A percentile compares a stretch with the other conserved stretches of the same genome.
Conservation (phyloP, 2,113 vertebrate genomes). For the Gambusia affinis region DNA sequence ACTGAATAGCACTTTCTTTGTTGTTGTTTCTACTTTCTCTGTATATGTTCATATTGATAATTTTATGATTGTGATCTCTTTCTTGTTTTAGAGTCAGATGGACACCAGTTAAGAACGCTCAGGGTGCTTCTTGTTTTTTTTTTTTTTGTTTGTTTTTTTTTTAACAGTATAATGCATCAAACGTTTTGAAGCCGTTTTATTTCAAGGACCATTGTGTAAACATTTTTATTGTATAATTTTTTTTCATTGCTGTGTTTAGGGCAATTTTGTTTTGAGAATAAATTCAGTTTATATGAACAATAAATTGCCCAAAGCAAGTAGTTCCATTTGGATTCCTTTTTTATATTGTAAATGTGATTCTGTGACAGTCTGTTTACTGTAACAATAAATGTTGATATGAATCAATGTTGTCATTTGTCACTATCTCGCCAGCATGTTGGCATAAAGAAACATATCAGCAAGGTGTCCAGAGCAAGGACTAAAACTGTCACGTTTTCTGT, state of each 20-base stretch:
- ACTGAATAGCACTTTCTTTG: neutral
- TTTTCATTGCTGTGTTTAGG: conserved; percentile 48
- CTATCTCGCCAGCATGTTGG: conserved; percentile 34
- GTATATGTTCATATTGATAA: accelerated
- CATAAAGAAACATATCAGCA: no score
- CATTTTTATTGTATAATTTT: conserved; percentile 55
- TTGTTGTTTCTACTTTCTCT: neutral
- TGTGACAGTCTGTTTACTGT: conserved; percentile 17
- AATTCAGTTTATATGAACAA: neutral
- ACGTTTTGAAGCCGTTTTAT: conserved; percentile 81
- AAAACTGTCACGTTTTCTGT: no score
- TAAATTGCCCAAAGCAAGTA: conserved; percentile 55
- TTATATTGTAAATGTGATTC: conserved; percentile 4
- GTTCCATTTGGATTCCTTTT: conserved; percentile 1
- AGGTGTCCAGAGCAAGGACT: no score
- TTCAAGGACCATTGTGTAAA: conserved; percentile 26
- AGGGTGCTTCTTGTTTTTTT: neutral
- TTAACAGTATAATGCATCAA: neutral
- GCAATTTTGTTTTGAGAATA: conserved; percentile 14
- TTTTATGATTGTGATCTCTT: accelerated
- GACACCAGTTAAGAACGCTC: conserved; percentile 87
- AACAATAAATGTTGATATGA: conserved; percentile 25
- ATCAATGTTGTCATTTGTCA: conserved; percentile 31
- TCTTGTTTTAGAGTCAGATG: conserved; percentile 82
- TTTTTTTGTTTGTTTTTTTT: neutral